Conservation (phyloP, 1,140 invertebrate species). For the Diplogasteroides magnus region DNA sequence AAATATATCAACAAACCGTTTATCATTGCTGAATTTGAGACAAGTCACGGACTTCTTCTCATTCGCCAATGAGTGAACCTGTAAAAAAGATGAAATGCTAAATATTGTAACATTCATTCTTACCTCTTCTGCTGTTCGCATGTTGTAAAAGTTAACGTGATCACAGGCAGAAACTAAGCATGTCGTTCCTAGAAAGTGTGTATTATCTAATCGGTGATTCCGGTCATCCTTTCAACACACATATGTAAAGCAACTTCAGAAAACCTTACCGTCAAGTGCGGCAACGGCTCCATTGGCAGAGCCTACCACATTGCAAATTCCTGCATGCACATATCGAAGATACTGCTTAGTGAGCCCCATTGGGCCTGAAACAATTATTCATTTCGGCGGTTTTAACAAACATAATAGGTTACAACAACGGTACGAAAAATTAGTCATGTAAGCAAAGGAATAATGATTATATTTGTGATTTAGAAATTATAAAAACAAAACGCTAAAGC, state of each 20-base stretch:
- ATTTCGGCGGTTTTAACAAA: no score
- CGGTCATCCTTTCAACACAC: background rate
- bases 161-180: conserved; percentile 82
- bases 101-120: conserved; percentile 10
- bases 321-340: conserved; percentile 72
- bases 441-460: no score
- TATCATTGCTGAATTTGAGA: conserved; percentile 57
- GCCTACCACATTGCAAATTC: conserved; percentile 59
- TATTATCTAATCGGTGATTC: background rate
- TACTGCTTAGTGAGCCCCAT: conserved; percentile 97
- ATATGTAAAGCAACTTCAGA: background rate
- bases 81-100: conserved; percentile 27
- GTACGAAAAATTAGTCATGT: no score
- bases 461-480: no score
- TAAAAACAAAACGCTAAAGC: no score
- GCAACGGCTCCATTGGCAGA: conserved; percentile 48
- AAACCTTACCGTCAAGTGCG: conserved; percentile 8
- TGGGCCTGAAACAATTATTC: no score
- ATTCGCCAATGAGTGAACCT: conserved; percentile 36
- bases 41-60: conserved; percentile 37
- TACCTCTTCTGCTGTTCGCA: conserved; percentile 80
- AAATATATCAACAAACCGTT: no score
- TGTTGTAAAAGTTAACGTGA: conserved; percentile 87
- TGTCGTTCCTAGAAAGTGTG: conserved; percentile 57
- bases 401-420: no score